A percentile compares a stretch with the other conserved stretches of the same genome.
Conservation (phyloP, 2,888 invertebrate species). For the Machimus atricapillus region DNA sequence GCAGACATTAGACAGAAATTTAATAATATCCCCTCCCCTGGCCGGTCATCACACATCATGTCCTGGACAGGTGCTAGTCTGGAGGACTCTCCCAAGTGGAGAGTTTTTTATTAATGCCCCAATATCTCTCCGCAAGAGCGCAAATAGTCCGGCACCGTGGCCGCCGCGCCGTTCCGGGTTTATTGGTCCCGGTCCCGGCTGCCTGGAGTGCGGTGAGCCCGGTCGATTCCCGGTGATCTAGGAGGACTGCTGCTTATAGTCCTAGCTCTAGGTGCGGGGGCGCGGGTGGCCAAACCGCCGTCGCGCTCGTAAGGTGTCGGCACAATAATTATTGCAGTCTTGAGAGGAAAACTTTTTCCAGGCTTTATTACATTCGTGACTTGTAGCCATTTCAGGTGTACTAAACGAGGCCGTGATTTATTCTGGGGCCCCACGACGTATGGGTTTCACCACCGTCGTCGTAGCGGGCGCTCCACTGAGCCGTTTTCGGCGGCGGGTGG, state of each 20-base stretch:
- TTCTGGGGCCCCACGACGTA: neutral
- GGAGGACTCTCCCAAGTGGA: constrained; percentile 26
- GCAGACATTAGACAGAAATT: constrained; percentile 45
- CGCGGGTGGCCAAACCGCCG: neutral
- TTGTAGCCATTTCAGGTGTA: constrained; percentile 41
- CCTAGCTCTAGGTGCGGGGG: neutral
- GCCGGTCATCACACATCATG: neutral
- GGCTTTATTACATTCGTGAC: constrained; percentile 44
- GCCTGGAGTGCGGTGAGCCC: neutral
- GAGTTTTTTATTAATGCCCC: constrained; percentile 18
- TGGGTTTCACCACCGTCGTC: neutral
- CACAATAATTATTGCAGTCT: constrained; percentile 40
- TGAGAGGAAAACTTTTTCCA: constrained; percentile 23
- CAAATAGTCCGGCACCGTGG: neutral
- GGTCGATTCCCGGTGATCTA: neutral
- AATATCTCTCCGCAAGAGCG: constrained; percentile 31
- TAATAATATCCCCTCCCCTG: constrained; percentile 36
- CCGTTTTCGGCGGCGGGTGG: neutral
- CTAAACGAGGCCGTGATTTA: constrained; percentile 41
- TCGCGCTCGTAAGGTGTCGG: constrained; percentile 16
- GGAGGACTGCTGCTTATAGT: neutral
- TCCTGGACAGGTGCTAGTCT: constrained; percentile 22
- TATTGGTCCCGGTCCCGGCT: neutral
- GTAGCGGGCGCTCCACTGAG: neutral
- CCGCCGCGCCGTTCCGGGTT: neutral